phyloP scores from a whole-genome alignment of 2,888 invertebrate genomes.

The Archips crataeganus region DNA sequence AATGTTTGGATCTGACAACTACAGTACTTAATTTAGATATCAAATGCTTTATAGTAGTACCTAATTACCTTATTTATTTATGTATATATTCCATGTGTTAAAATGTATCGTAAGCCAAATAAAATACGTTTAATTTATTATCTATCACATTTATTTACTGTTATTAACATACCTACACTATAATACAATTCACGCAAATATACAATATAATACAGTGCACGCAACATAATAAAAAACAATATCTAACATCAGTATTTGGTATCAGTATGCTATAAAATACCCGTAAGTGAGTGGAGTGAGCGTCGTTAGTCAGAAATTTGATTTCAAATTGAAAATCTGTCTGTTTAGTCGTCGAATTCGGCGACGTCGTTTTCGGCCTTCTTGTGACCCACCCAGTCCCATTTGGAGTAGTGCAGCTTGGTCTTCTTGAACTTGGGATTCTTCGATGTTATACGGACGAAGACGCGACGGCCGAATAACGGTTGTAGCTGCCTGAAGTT shows the following conservation, averaged over 20 bases:
- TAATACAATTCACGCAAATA: conserved; percentile 62
- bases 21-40: conserved; percentile 59
- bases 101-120: conserved; percentile 47
- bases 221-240: conserved; percentile 53
- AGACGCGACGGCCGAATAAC: conserved; percentile 88
- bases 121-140: conserved; percentile 51
- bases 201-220: conserved; percentile 63
- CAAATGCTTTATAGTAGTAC: not conserved
- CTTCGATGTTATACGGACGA: conserved; percentile 87
- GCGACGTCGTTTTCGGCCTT: conserved; percentile 79
- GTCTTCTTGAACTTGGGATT: conserved; percentile 85
- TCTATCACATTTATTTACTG: conserved; percentile 55
- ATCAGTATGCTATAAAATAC: conserved; percentile 54
- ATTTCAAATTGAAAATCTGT: conserved; percentile 13
- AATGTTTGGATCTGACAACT: conserved; percentile 81
- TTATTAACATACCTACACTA: conserved; percentile 61
- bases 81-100: conserved; percentile 42
- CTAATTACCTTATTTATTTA: conserved; percentile 35
- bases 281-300: conserved; percentile 55
- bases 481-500: conserved; percentile 89
- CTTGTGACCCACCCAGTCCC: conserved; percentile 87
- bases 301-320: conserved; percentile 48
- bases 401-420: conserved; percentile 86
- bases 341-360: conserved; percentile 77
- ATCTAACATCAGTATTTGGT: conserved; percentile 60